Evolutionary conservation across 1,140 invertebrate genomes (phyloP), one percentile per base, ranked within the genome.

Genomic region (Lerema accius): DNA sequence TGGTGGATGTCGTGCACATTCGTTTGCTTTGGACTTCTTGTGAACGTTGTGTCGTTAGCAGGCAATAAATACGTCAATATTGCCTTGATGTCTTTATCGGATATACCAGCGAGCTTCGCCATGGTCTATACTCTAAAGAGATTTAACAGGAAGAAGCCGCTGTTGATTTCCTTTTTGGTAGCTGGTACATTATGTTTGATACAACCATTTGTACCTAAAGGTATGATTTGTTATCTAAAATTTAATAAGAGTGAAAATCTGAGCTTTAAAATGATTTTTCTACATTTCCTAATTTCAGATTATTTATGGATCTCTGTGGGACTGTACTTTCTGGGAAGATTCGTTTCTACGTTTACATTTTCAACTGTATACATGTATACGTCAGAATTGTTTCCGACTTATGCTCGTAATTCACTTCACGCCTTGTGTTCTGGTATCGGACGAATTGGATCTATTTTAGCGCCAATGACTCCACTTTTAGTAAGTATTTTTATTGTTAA

Each of bases 11-110:
- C 94, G 0, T 93, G 93, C 58, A 93, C 94, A 0, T 94, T 96
- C 64, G 93, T 96, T 0, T 96, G 95, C 69, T 97, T 96, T 73
- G 96, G 95, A 0, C 74, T 97, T 2, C 94, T 95, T 0, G 92
- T 97, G 0, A 96, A 96, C 75, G 94, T 95, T 0, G 95, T 95
- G 0, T 93, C 94, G 11, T 89, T 97, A 35, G 93, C 92, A 37
- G 95, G 95, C 1, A 93, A 89, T 63, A 87, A 93, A 64, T 96
- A 95, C 78, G 72, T 94, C 14, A 95, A 95, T 76, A 95, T 95
- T 71, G 93, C 93, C 4, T 86, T 94, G 26, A 92, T 95, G 7
- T 91, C 93, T 0, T 69, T 93, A 0, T 92, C 94, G 0, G 95
- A 96, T 76, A 92, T 95, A 62, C 95, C 95, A 0, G 94, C 93